Conservation (phyloP, 1,140 invertebrate species). For the Hestina assimilis region DNA sequence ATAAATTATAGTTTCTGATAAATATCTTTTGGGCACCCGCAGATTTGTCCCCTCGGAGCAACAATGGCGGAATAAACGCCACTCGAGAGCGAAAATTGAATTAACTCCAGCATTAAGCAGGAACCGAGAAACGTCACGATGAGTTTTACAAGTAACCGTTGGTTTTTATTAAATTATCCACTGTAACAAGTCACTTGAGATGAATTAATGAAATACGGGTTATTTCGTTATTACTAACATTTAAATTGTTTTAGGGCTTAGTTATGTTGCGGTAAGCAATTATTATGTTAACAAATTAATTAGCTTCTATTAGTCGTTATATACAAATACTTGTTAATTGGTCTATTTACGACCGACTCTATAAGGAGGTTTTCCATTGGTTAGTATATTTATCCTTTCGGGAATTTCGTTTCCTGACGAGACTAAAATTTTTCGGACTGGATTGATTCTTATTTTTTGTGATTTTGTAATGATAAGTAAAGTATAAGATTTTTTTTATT, state of each 20-base stretch:
- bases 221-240: background rate
- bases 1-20: slow-evolving; percentile 64
- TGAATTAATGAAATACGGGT: slow-evolving; percentile 14
- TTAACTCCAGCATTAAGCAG: slow-evolving; percentile 38
- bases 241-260: background rate
- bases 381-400: no score
- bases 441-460: no score
- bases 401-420: no score
- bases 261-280: background rate
- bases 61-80: slow-evolving; percentile 48
- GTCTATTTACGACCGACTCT: no score
- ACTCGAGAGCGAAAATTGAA: slow-evolving; percentile 42
- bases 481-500: no score
- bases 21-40: slow-evolving; percentile 55
- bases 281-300: no score
- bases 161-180: slow-evolving; percentile 25
- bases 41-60: slow-evolving; percentile 44
- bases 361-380: no score
- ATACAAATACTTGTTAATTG: no score
- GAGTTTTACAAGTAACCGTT: slow-evolving; percentile 20
- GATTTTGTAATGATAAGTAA: no score
- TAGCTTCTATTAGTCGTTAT: no score
- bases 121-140: slow-evolving; percentile 24
- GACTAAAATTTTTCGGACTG: no score
- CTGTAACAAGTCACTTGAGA: slow-evolving; percentile 24